These are phyloP conservation scores for Edolisoma coerulescens DNA, from an alignment of 2,113 vertebrate species.

Conservation along the genomic window DNA sequence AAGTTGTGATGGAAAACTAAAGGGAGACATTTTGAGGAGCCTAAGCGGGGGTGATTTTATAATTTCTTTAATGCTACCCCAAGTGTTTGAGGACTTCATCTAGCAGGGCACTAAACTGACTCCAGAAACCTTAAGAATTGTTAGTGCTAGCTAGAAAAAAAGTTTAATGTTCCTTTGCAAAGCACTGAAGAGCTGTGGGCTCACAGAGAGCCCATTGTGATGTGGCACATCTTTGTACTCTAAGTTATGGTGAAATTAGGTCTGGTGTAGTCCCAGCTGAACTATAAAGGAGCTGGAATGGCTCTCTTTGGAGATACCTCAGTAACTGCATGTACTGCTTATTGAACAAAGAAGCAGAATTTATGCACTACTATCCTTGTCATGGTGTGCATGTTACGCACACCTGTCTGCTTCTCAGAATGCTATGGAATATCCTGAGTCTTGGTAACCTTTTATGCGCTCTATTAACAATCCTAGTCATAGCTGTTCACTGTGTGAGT, in stretches of 20 bases:
- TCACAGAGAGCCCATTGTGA: not conserved
- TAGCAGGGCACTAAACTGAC: not conserved
- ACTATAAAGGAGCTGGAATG: not conserved
- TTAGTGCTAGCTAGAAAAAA: not conserved
- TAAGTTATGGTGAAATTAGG: not conserved
- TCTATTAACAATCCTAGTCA: not conserved
- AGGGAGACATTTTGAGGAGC: not conserved
- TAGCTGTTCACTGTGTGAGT: not conserved
- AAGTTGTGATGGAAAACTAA: not conserved
- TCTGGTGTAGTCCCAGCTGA: not conserved
- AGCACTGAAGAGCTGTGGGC: not conserved
- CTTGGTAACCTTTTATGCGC: not conserved
- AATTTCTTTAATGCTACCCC: not conserved
- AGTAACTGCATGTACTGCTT: not conserved
- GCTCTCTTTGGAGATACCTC: not conserved
- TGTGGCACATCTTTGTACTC: not conserved
- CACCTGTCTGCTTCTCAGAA: not conserved
- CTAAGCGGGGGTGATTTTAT: not conserved
- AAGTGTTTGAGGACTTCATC: not conserved
- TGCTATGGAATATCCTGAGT: rapidly evolving
- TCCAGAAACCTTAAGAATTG: not conserved
- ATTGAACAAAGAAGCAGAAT: not conserved
- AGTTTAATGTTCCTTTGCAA: not conserved
- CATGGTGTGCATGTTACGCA: not conserved
- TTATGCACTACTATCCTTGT: not conserved